Conservation (phyloP, 2,797 vertebrate species). For the Amphiprion clarkii region DNA sequence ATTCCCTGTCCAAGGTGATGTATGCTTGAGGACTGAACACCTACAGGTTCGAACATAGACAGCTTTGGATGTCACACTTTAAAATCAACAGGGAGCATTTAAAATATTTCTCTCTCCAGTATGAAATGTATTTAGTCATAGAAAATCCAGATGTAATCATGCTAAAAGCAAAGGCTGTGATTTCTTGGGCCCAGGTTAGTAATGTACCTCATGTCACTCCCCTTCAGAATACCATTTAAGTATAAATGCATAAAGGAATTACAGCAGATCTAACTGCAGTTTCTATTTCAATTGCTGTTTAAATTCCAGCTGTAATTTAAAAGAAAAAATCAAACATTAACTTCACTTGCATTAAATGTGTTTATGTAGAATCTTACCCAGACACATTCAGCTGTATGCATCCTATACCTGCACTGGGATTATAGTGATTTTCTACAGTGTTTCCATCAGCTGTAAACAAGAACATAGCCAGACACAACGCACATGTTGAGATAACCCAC, state of each 20-base stretch:
- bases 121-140: constrained; percentile 69
- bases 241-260: constrained; percentile 24
- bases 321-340: constrained; percentile 32
- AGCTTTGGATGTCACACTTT: constrained; percentile 58
- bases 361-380: constrained; percentile 26
- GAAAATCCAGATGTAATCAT: constrained; percentile 82
- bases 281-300: constrained; percentile 20
- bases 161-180: constrained; percentile 69
- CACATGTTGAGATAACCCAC: constrained; percentile 26
- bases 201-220: constrained; percentile 53
- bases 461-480: constrained; percentile 14
- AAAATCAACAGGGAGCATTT: constrained; percentile 47
- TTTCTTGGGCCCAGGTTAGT: constrained; percentile 69
- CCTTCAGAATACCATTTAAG: constrained; percentile 19
- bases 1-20: constrained; percentile 69
- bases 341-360: constrained; percentile 23
- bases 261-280: constrained; percentile 15
- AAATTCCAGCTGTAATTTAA: constrained; percentile 22
- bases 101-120: constrained; percentile 47
- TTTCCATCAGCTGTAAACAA: constrained; percentile 42
- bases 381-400: constrained; percentile 27
- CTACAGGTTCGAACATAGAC: constrained; percentile 27
- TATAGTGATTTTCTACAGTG: constrained; percentile 26
- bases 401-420: constrained; percentile 40
- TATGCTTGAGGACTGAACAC: constrained; percentile 44